These are phyloP conservation scores for Phycodurus eques DNA, from an alignment of 2,113 vertebrate species.

Conservation along the genomic window DNA sequence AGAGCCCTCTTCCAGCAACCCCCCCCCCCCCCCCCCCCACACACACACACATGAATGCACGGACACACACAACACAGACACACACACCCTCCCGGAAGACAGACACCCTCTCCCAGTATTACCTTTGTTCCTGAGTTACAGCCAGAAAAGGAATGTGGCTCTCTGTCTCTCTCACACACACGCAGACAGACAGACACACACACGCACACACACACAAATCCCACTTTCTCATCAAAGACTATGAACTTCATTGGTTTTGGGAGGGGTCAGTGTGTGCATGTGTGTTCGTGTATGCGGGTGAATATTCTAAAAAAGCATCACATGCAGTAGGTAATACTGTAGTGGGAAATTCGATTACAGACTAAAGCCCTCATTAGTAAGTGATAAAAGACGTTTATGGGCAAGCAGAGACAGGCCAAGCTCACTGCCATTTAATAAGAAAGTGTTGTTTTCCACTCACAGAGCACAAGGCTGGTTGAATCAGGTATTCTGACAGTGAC, in stretches of 20 bases:
- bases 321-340: constrained; percentile 4
- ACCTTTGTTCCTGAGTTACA: constrained; percentile 77
- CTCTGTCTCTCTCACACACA: constrained; percentile 16
- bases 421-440: background rate
- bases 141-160: constrained; percentile 67
- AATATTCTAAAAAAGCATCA: constrained; percentile 7
- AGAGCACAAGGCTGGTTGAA: background rate
- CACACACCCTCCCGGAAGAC: constrained; percentile 37
- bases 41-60: background rate
- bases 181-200: background rate
- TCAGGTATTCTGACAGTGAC: background rate
- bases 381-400: constrained; percentile 15
- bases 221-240: constrained; percentile 58
- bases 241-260: constrained; percentile 64
- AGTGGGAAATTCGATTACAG: background rate
- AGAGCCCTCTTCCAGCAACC: constrained; percentile 31
- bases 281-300: constrained; percentile 4
- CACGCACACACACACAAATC: constrained; percentile 17
- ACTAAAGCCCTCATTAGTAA: constrained; percentile 13
- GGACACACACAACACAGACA: constrained; percentile 26
- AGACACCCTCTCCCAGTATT: constrained; percentile 50
- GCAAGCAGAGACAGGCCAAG: background rate
- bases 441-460: background rate
- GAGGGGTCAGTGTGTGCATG: background rate
- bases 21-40: too few species aligned